phyloP scores from a whole-genome alignment of 2,113 vertebrate species.

The Pterocles orientalis region DNA sequence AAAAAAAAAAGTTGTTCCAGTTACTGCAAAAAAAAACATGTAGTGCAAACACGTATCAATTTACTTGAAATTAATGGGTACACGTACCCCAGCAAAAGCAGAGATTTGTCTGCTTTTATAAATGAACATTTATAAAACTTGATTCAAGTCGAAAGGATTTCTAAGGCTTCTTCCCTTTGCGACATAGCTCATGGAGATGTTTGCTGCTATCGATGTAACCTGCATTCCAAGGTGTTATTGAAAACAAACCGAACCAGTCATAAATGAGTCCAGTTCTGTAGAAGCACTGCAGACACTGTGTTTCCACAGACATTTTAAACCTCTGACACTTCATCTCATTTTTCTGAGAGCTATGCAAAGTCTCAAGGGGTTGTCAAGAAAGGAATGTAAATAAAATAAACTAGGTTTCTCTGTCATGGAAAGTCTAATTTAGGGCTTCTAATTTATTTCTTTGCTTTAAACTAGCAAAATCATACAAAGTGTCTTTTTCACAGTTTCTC shows the following conservation, averaged over 20 bases:
- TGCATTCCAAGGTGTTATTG: neutral
- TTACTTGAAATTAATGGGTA: neutral
- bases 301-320: neutral
- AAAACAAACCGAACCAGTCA: fast-evolving
- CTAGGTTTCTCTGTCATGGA: neutral
- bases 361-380: neutral
- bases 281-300: neutral
- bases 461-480: neutral
- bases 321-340: neutral
- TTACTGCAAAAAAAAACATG: neutral
- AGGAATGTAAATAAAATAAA: neutral
- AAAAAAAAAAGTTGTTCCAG: neutral
- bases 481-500: neutral
- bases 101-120: neutral
- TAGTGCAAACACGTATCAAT: neutral
- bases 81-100: neutral
- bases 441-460: neutral
- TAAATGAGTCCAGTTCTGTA: neutral
- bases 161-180: neutral
- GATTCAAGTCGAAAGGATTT: neutral
- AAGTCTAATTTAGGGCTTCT: neutral
- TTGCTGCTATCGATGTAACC: neutral
- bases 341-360: neutral
- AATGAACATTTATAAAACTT: neutral
- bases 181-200: neutral